Base-by-base conservation (phyloP, 2,797 vertebrate genomes). In the Neosilurus hyrtlii region DNA sequence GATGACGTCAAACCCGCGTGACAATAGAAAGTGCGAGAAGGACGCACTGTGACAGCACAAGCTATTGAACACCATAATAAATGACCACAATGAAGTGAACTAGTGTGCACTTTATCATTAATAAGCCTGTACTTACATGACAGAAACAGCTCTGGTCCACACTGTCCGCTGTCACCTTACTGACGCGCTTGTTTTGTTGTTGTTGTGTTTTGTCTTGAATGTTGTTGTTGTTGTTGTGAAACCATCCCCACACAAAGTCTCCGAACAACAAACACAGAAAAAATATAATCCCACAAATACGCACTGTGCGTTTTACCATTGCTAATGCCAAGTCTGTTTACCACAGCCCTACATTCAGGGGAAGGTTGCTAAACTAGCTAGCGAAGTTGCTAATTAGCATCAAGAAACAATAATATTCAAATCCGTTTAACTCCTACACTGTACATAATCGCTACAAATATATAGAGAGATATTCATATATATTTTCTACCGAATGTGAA, bases 91-190 rank as follows among this genome's bases (percentile, higher is more conserved):
- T 11, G 12, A 82, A 83, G 56, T 67, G 24, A 71, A 51, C 1
- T 10, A 5, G 43, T 43, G 0, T 22, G 26, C 43, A 3, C 18
- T 4, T 16, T 7, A 14, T n/a, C 11, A 26, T 30, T 18, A 7
- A 37, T 4, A 2, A 9, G n/a, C 1, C 6, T 49, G 16, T 4
- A 92, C 94, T 91, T 85, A 94, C 94, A 0, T 95, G 94, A 80
- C 94, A 95, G 57, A 95, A 91, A 86, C 94, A 95, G 92, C 91
- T 95, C 84, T 94, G 94, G 80, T 94, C 94, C 67, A 65, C 87
- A 43, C 51, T 85, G 77, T 89, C 88, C 1, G 82, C 3, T 4
- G 78, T 30, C 11, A 22, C 76, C 74, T 54, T 15, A 76, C 78
- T 85, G 74, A 79, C 82, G 11, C 12, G 67, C n/a, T n/a, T 26